Base-by-base conservation (phyloP, 2,113 vertebrate species). In the Scomber colias region DNA sequence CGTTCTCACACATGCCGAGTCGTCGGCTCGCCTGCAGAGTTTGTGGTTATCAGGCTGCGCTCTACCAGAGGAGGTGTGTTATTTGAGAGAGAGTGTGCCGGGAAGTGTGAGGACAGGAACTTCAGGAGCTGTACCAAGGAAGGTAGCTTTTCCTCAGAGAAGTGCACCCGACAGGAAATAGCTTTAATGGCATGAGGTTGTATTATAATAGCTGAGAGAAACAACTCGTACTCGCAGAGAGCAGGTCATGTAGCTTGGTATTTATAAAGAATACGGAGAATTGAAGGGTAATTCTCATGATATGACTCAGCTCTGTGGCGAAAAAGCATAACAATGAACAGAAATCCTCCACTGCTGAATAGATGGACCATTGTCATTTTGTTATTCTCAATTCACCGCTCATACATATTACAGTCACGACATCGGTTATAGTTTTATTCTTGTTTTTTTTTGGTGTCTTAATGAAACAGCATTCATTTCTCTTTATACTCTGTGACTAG, bases 81-180 rank as follows among this genome's bases (percentile, higher is more conserved):
- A 17, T 68, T 75, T 63, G 35, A 49, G 54, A 44, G 65, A 49
- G 54, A 44, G 30, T 46, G 65, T 45, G 48, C n/a, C 44, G 35
- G 17, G 68, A 67, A 68, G 76, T 73, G 67, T 72, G 56, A 81
- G 40, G 63, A 64, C 57, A 62, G 57, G 50, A 69, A 67, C 77
- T 63, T 75, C n/a, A 45, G 73, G 65, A 76, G 49, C 60, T 63
- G 74, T 46, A 72, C 63, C 71, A 40, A 30, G 11, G 81, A 78
- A 69, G 49, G 70, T 51, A 70, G 59, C 68, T 77, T 73, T 27
- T 74, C 24, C 55, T 70, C 57, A 21, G 21, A 21, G 21, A 21
- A 21, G 21, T 1, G 31, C 49, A 62, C 35, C 44, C 54, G 30
- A 59, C 70, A 73, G 68, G 69, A 61, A 82, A 65, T 64, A 21